A percentile compares a stretch with the other conserved stretches of the same genome.
Evolutionary conservation across 2,113 vertebrate species (phyloP).

Genomic region (Tragelaphus scriptus): DNA sequence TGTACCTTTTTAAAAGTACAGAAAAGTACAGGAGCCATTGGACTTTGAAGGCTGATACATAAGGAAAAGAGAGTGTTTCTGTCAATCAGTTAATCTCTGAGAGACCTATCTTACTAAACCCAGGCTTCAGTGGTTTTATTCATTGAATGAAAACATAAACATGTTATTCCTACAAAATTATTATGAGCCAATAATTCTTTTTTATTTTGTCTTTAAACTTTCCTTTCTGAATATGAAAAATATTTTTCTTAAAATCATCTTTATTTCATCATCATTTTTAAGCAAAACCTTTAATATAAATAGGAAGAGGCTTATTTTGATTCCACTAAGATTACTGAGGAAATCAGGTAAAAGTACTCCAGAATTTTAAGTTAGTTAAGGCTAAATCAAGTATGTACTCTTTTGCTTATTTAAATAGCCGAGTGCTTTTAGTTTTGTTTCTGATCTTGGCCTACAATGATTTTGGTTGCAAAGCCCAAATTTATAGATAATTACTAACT

Average conservation of each 20-base stretch:
- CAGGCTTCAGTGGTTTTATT: not conserved
- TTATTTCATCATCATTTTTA: not conserved
- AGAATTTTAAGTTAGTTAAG: not conserved
- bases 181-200: not conserved
- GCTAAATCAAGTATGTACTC: not conserved
- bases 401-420: not conserved
- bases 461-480: not conserved
- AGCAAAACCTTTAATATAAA: not conserved
- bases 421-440: not conserved
- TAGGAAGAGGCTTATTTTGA: not conserved
- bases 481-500: not conserved
- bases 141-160: not conserved
- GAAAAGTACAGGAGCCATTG: not conserved
- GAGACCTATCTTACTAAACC: not conserved
- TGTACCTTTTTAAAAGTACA: not conserved
- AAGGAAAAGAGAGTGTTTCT: not conserved
- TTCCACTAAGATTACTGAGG: not conserved
- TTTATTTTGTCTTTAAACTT: slow-evolving; percentile 2
- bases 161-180: not conserved
- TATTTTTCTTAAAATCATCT: slow-evolving; percentile 11
- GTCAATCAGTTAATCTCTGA: not conserved
- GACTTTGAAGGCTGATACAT: not conserved
- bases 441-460: not conserved
- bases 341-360: not conserved
- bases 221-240: not conserved